Evolutionary conservation across 2,113 vertebrate genomes (phyloP).

Genomic region (Corythoichthys haematopterus): DNA sequence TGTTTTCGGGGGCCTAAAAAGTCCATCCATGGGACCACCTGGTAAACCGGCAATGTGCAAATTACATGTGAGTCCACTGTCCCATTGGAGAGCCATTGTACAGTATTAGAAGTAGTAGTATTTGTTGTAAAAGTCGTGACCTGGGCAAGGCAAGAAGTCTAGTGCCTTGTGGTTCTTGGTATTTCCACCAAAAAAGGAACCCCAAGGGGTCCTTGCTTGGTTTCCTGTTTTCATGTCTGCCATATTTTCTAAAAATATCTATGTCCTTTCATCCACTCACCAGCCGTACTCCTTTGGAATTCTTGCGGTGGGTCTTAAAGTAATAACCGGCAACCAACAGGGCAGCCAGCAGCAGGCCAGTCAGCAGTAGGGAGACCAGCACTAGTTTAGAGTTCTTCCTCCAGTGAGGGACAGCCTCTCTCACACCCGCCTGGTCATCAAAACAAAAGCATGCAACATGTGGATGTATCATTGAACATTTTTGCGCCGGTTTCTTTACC

Average conservation of each 20-base stretch:
- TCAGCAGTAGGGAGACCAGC: slow-evolving; percentile 82
- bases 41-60: background rate
- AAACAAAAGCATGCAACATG: slow-evolving; percentile 4
- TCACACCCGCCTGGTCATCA: slow-evolving; percentile 54
- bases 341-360: slow-evolving; percentile 80
- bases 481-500: slow-evolving; percentile 39
- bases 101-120: no score
- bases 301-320: slow-evolving; percentile 80
- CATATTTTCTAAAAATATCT: background rate
- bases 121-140: background rate
- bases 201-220: background rate
- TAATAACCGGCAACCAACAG: slow-evolving; percentile 80
- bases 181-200: background rate
- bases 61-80: background rate
- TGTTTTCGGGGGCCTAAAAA: background rate
- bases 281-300: slow-evolving; percentile 82
- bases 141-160: background rate
- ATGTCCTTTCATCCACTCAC: slow-evolving; percentile 72
- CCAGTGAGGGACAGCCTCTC: slow-evolving; percentile 52
- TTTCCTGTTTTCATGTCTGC: background rate
- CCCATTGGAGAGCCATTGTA: background rate
- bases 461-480: background rate
- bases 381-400: slow-evolving; percentile 77
- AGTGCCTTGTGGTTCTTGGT: background rate
- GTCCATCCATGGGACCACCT: background rate